Percentiles rank a stretch among this genome's conserved stretches.
These are phyloP conservation scores for Ochropleura plecta DNA, from an alignment of 2,888 invertebrate genomes.

Conservation along the genomic window DNA sequence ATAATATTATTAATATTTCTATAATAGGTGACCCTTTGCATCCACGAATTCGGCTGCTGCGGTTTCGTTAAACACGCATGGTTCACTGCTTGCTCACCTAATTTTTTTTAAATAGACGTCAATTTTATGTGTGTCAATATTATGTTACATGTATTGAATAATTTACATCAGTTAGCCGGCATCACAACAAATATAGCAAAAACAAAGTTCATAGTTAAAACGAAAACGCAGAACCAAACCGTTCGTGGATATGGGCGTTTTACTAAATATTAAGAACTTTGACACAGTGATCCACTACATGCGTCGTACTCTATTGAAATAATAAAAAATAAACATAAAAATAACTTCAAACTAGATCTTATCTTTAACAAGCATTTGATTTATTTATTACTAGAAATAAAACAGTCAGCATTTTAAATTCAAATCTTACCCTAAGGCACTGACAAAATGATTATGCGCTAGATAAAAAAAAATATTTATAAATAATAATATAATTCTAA, in stretches of 20 bases:
- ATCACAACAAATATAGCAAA: constrained; percentile 19
- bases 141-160: constrained; percentile 13
- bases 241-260: constrained; percentile 37
- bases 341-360: constrained; percentile 72
- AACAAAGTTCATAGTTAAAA: constrained; percentile 8
- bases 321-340: constrained; percentile 66
- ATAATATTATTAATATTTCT: constrained; percentile 65
- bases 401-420: constrained; percentile 80
- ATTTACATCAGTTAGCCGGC: constrained; percentile 20
- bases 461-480: constrained; percentile 80
- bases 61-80: constrained; percentile 13
- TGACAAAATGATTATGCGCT: constrained; percentile 86
- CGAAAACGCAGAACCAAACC: constrained; percentile 28
- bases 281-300: constrained; percentile 81
- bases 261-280: constrained; percentile 78
- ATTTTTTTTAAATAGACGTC: constrained; percentile 24
- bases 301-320: constrained; percentile 67
- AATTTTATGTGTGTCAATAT: constrained; percentile 16
- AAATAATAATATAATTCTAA: constrained; percentile 83
- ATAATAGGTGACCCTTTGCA: constrained; percentile 64
- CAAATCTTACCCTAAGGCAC: constrained; percentile 88
- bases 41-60: constrained; percentile 35
- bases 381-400: constrained; percentile 76
- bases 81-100: background rate
- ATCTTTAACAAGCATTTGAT: constrained; percentile 76